Percentiles rank a stretch among this genome's conserved stretches.
phyloP scores from a whole-genome alignment of 1,140 invertebrate species.

The Drosophila pruinosa region DNA sequence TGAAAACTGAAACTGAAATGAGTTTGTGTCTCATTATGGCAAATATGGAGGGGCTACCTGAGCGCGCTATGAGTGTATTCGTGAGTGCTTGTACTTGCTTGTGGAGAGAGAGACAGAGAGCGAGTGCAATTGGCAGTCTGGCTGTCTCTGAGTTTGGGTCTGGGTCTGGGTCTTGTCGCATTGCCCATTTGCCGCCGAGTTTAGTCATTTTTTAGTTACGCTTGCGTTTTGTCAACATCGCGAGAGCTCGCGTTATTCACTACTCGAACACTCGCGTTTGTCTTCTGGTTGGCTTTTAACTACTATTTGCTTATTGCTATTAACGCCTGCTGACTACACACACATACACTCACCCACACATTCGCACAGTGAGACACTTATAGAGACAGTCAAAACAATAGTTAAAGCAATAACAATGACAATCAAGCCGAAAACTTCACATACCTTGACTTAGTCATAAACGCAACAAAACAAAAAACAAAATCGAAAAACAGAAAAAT shows the following conservation, averaged over 20 bases:
- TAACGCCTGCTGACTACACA: slow-evolving; percentile 32
- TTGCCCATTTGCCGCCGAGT: slow-evolving; percentile 69
- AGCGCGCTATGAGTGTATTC: slow-evolving; percentile 6
- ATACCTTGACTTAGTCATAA: slow-evolving; percentile 56
- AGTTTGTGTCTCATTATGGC: slow-evolving; percentile 35
- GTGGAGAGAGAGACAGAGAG: slow-evolving; percentile 6
- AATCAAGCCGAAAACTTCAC: slow-evolving; percentile 31
- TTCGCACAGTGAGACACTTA: background rate
- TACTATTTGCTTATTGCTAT: slow-evolving; percentile 44
- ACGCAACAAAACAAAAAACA: slow-evolving; percentile 1
- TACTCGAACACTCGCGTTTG: slow-evolving; percentile 15
- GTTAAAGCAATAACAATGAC: slow-evolving; percentile 25
- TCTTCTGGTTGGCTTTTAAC: slow-evolving; percentile 25
- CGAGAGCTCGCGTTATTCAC: slow-evolving; percentile 54
- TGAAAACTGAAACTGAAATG: slow-evolving; percentile 29
- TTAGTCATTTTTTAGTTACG: slow-evolving; percentile 80
- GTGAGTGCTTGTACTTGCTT: slow-evolving; percentile 9
- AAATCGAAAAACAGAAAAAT: background rate
- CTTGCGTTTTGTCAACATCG: slow-evolving; percentile 78
- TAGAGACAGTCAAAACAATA: slow-evolving; percentile 22
- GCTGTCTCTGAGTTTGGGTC: slow-evolving; percentile 15
- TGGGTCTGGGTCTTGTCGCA: slow-evolving; percentile 44
- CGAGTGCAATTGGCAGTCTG: slow-evolving; percentile 55
- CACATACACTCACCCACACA: background rate
- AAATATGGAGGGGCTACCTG: slow-evolving; percentile 18